A percentile compares a stretch with the other conserved stretches of the same genome.
These are phyloP conservation scores for Labrus mixtus DNA, from an alignment of 2,113 vertebrate genomes.

Conservation along the genomic window DNA sequence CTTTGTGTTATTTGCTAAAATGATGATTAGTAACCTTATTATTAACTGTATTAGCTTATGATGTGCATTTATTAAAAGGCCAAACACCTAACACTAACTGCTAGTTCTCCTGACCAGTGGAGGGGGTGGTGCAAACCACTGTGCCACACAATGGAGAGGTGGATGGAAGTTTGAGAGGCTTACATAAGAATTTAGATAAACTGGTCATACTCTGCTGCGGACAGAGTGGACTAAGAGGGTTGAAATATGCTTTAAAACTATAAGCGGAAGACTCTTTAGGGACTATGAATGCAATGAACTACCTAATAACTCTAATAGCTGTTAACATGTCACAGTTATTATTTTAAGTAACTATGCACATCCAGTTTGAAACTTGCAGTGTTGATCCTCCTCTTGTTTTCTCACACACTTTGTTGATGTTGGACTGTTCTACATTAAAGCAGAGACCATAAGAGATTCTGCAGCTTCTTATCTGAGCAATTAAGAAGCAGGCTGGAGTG, in stretches of 20 bases:
- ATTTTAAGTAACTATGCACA: background rate
- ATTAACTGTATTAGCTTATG: background rate
- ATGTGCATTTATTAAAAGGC: background rate
- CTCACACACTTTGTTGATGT: constrained; percentile 9
- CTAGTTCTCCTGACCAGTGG: background rate
- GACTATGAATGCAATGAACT: constrained; percentile 4
- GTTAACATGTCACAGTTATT: background rate
- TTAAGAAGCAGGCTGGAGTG: constrained; percentile 4
- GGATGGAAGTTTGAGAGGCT: constrained; percentile 17
- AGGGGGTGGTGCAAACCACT: background rate
- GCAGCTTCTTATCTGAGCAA: constrained; percentile 19
- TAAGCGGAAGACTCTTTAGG: background rate
- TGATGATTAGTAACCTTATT: background rate
- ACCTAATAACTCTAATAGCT: constrained; percentile 2
- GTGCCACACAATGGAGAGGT: background rate
- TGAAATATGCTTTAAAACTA: background rate
- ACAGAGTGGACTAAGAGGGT: background rate
- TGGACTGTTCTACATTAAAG: constrained; percentile 1
- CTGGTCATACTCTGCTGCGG: background rate
- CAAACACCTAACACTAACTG: background rate
- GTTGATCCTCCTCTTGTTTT: background rate
- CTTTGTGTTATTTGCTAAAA: too few relatives aligned
- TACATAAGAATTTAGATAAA: constrained; percentile 11
- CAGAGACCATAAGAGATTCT: background rate
- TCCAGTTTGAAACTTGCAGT: background rate